Percentiles rank a stretch among this genome's conserved stretches.
Conservation (phyloP, 2,113 vertebrate species). For the Lucifuga dentata region DNA sequence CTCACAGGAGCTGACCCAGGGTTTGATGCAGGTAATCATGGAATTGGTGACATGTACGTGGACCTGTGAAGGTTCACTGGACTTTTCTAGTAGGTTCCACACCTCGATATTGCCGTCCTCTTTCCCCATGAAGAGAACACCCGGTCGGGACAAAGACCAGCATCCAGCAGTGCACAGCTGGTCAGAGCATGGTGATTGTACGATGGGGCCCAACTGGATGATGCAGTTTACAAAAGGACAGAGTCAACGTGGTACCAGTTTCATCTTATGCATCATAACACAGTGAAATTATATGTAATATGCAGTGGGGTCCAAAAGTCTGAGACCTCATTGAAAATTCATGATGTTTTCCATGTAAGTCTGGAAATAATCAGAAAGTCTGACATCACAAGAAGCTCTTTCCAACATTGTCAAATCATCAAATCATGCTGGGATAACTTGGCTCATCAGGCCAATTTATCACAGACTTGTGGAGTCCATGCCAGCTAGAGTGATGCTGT, state of each 20-base stretch:
- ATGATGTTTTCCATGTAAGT: too few relatives aligned
- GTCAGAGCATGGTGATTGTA: constrained; percentile 80
- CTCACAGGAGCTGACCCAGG: constrained; percentile 85
- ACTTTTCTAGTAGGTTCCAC: constrained; percentile 93
- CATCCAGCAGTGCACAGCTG: constrained; percentile 84
- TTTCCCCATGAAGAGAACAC: constrained; percentile 91
- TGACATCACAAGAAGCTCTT: too few relatives aligned
- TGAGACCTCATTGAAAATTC: too few relatives aligned
- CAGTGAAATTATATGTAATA: background rate
- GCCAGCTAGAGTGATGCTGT: too few relatives aligned
- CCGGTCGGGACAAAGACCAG: constrained; percentile 91
- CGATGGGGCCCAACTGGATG: constrained; percentile 84
- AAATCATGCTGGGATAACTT: too few relatives aligned
- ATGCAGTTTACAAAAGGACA: background rate
- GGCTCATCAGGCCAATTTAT: too few relatives aligned
- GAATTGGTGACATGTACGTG: constrained; percentile 80
- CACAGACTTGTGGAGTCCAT: too few relatives aligned
- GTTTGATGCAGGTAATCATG: constrained; percentile 87
- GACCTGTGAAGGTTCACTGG: constrained; percentile 81
- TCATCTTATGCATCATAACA: background rate
- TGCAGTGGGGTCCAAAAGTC: too few relatives aligned
- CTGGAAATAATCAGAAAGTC: too few relatives aligned
- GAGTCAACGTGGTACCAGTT: background rate
- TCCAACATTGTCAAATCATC: too few relatives aligned
- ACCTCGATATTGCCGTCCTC: constrained; percentile 90